Percentiles rank a stretch among this genome's conserved stretches.
phyloP scores from a whole-genome alignment of 2,113 vertebrate genomes.

The Syngnathus scovelli region DNA sequence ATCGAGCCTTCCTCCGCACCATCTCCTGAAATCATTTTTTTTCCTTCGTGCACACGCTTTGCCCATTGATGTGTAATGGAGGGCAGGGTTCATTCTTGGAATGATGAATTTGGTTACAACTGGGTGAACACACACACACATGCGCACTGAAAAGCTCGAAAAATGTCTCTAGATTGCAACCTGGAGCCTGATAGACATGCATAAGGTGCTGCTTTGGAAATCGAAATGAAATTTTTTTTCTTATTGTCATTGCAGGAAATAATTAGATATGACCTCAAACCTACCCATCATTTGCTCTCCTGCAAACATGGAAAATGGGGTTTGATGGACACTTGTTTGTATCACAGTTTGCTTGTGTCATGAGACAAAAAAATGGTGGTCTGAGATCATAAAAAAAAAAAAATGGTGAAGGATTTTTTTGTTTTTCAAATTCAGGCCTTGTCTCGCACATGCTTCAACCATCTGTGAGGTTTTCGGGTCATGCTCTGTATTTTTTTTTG shows the following conservation, averaged over 20 bases:
- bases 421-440: too few relatives aligned
- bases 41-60: slow-evolving; percentile 52
- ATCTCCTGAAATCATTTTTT: slow-evolving; percentile 68
- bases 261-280: too few relatives aligned
- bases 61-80: slow-evolving; percentile 70
- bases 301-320: too few relatives aligned
- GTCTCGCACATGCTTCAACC: not conserved
- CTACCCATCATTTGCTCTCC: too few relatives aligned
- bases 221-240: not conserved
- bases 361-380: too few relatives aligned
- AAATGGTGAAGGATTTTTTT: too few relatives aligned
- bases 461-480: not conserved
- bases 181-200: slow-evolving; percentile 13
- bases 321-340: too few relatives aligned
- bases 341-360: too few relatives aligned
- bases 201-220: not conserved
- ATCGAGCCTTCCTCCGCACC: slow-evolving; percentile 52
- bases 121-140: slow-evolving; percentile 32
- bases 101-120: slow-evolving; percentile 72
- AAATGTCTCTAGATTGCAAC: slow-evolving; percentile 48
- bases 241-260: not conserved
- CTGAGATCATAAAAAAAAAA: too few relatives aligned
- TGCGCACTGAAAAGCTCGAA: slow-evolving; percentile 20
- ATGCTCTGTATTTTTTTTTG: not conserved
- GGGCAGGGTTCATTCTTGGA: slow-evolving; percentile 62